These are phyloP conservation scores for Ashinkailepas kermadecensis DNA, from an alignment of 2,888 invertebrate species.

Conservation along the genomic window DNA sequence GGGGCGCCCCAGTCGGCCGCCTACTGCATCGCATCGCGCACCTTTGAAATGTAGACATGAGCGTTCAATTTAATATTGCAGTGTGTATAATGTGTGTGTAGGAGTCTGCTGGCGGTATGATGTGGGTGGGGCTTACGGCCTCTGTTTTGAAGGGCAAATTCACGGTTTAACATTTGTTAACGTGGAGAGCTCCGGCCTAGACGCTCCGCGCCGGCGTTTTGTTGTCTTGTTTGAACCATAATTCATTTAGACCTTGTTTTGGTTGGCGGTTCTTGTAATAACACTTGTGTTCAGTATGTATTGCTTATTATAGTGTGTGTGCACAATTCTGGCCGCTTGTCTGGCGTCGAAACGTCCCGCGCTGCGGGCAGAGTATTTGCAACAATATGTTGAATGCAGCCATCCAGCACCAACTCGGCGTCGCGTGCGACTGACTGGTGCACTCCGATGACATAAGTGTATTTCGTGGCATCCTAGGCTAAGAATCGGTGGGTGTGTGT, in stretches of 20 bases:
- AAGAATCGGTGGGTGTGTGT: neutral
- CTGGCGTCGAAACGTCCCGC: neutral
- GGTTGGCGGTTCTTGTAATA: too few species aligned
- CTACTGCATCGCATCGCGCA: neutral
- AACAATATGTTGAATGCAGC: neutral
- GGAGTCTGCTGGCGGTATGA: too few species aligned
- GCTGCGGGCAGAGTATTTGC: neutral
- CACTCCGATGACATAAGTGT: neutral
- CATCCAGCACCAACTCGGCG: neutral
- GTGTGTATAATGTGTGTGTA: neutral
- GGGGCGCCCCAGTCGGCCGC: neutral
- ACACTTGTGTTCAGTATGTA: too few species aligned
- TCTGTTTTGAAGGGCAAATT: neutral
- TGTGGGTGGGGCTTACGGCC: neutral
- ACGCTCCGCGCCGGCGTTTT: neutral
- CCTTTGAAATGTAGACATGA: neutral
- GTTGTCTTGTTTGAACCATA: neutral
- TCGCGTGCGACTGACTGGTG: neutral
- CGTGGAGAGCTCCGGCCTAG: neutral
- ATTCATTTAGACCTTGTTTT: neutral
- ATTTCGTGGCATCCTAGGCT: neutral
- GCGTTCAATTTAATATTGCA: neutral
- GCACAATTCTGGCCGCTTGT: neutral
- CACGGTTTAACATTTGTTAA: neutral
- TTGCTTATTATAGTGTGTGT: neutral